Base-by-base conservation (phyloP, 2,888 invertebrate genomes). In the Rhagonycha lutea region DNA sequence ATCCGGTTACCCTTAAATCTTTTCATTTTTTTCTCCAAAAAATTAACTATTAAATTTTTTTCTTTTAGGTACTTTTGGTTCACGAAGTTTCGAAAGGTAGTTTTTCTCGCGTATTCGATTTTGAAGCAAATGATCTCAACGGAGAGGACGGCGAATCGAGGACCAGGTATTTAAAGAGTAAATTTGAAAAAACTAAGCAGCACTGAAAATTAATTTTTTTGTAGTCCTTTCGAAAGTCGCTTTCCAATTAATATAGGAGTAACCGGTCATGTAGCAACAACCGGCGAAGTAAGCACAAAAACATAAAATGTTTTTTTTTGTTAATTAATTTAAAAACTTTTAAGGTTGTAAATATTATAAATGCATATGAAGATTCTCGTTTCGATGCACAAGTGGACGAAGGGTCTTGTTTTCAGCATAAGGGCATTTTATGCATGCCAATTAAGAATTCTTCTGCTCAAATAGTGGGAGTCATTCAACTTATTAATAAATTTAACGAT, bases 231-330 rank as follows among this genome's bases (percentile, higher is more conserved):
- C 88, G 97, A 97, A 88, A 96, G 96, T 84, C 91, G 98, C 81
- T 98, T 98, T 89, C 98, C 98, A 60, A 96, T 98, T 84, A 97
- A 98, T 88, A 93, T 98, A 81, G 98, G 98, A 77, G 97, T 98
- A 85, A 97, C 97, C 26, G 97, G 98, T 75, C 94, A 96, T 89
- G 98, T 97, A 69, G 98, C 98, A 72, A 96, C 96, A 63, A 97
- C 97, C 75, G 98, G 98, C 82, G 97, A 98, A 94, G 97, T 97
- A 89, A 89, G 90, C 86, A 80, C 14, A 14, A 29, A 28, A 68
- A 29, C n/a, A 9, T 7, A 29, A 68, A 29, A 23, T 65, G 24
- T 18, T 18, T 18, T 8, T 12, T 47, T n/a, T 47, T n/a, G n/a
- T 7, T 26, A 12, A 24, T n/a, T 65, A 24, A 14, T 65, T 47